These are phyloP conservation scores for Gobius niger DNA, from an alignment of 2,113 vertebrate species.

Conservation along the genomic window DNA sequence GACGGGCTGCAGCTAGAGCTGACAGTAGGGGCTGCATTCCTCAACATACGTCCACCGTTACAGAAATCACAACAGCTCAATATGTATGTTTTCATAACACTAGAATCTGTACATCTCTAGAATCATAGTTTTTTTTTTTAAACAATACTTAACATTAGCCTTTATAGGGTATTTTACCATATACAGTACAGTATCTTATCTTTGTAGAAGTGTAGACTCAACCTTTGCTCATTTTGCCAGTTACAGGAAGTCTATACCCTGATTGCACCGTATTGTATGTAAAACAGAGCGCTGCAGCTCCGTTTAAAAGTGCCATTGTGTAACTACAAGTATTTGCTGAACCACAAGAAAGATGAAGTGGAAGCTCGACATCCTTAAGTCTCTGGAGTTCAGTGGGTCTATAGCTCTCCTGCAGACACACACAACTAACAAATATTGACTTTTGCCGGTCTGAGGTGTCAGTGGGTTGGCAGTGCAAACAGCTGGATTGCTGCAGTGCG, in stretches of 20 bases:
- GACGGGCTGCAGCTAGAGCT: constrained; percentile 46
- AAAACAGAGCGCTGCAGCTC: neutral
- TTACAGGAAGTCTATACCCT: neutral
- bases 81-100: neutral
- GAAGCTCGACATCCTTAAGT: constrained; percentile 17
- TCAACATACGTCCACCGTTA: constrained; percentile 32
- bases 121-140: too few relatives aligned
- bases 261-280: neutral
- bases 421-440: constrained; percentile 65
- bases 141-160: too few relatives aligned
- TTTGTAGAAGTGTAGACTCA: too few relatives aligned
- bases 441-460: constrained; percentile 45
- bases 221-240: neutral
- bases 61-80: constrained; percentile 13
- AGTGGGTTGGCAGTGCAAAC: constrained; percentile 62
- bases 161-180: too few relatives aligned
- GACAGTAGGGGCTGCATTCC: constrained; percentile 63
- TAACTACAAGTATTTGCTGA: constrained; percentile 25
- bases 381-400: constrained; percentile 50
- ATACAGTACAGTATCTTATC: too few relatives aligned
- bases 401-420: constrained; percentile 22
- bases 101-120: too few relatives aligned
- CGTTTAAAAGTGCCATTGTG: constrained; percentile 21
- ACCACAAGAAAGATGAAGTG: constrained; percentile 40
- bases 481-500: constrained; percentile 63